A percentile compares a stretch with the other conserved stretches of the same genome.
Evolutionary conservation across 2,113 vertebrate genomes (phyloP).

Genomic region (Bubo blakistoni): DNA sequence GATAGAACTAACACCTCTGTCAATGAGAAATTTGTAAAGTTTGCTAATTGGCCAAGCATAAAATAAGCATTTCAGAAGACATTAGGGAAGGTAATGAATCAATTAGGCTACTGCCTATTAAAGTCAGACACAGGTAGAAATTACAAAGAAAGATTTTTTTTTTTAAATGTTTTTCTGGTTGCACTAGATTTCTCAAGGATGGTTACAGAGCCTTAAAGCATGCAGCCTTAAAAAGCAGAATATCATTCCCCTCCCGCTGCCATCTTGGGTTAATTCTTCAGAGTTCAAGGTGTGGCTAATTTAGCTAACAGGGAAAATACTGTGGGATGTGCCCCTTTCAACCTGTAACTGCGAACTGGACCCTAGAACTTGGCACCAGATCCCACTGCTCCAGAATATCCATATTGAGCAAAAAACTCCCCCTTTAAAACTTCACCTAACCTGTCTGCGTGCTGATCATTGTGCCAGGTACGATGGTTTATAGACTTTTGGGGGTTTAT

Average conservation of each 20-base stretch:
- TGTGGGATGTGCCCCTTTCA: background rate
- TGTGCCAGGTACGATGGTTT: rapidly evolving
- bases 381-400: background rate
- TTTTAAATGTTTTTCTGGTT: background rate
- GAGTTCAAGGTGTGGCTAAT: background rate
- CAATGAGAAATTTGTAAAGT: background rate
- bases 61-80: background rate
- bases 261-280: background rate
- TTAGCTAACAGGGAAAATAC: background rate
- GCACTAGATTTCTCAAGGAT: background rate
- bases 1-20: background rate
- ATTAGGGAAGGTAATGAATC: background rate
- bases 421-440: background rate
- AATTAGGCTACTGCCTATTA: background rate
- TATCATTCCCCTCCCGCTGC: rapidly evolving
- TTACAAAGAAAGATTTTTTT: background rate
- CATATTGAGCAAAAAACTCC: background rate
- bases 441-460: rapidly evolving
- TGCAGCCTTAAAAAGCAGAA: background rate
- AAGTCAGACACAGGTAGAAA: background rate
- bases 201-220: background rate
- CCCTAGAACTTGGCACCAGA: background rate
- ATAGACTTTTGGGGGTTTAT: background rate
- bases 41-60: background rate
- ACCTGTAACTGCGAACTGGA: background rate